Percentiles rank a stretch among this genome's conserved stretches.
These are phyloP conservation scores for Mastigias papua DNA, from an alignment of 30 jellyfish, hydroid and myxozoan species.

Conservation along the genomic window DNA sequence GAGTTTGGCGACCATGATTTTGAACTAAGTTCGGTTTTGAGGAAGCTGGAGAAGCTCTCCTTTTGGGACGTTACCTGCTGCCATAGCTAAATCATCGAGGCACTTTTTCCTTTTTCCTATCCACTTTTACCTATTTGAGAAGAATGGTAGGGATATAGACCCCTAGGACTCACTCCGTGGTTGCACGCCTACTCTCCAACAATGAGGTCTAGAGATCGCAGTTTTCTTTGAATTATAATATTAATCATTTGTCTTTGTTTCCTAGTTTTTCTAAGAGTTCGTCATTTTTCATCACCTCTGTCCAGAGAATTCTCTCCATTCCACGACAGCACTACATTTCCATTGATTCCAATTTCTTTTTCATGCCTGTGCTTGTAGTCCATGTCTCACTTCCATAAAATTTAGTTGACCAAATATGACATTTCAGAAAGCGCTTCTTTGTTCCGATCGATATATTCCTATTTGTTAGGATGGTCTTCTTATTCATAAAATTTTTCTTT, in stretches of 20 bases:
- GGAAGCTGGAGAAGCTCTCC: constrained; percentile 45
- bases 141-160: too few relatives aligned
- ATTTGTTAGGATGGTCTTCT: not conserved
- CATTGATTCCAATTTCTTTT: constrained; percentile 9
- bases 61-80: not conserved
- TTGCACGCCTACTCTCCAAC: too few relatives aligned
- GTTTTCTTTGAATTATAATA: not conserved
- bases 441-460: not conserved
- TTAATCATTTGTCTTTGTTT: not conserved
- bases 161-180: too few relatives aligned
- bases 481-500: constrained; percentile 1
- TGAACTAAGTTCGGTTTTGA: not conserved
- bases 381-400: constrained; percentile 14
- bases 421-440: not conserved
- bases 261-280: not conserved
- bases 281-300: not conserved
- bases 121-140: not conserved
- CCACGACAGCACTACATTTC: constrained; percentile 15
- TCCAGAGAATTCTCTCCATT: constrained; percentile 13
- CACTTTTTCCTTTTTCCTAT: not conserved
- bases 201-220: too few relatives aligned
- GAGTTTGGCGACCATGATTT: constrained; percentile 43
- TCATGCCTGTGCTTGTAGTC: constrained; percentile 5
- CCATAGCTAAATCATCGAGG: not conserved
- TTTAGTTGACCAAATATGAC: constrained; percentile 8